Evolutionary conservation across 2,888 invertebrate species (phyloP).

Genomic region (Drosophila multiciliata): DNA sequence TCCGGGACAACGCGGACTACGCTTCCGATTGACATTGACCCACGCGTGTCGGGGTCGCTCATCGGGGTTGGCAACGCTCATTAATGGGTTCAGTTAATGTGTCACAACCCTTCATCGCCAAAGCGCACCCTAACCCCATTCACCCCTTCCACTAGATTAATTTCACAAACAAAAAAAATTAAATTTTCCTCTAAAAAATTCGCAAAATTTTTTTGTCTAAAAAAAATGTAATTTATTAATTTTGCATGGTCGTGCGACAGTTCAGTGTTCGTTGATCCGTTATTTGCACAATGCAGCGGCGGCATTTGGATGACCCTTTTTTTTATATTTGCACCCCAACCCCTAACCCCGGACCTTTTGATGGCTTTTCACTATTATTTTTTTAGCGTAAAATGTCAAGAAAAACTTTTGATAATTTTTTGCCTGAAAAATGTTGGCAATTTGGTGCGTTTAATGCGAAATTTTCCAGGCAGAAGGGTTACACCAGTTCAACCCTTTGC

Average conservation of each 20-base stretch:
- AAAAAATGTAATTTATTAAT: slow-evolving; percentile 71
- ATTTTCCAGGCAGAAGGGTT: slow-evolving; percentile 63
- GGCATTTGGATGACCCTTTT: slow-evolving; percentile 74
- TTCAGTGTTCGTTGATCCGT: slow-evolving; percentile 64
- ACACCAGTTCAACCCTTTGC: slow-evolving; percentile 35
- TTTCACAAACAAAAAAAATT: slow-evolving; percentile 35
- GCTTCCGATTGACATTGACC: slow-evolving; percentile 67
- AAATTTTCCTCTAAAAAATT: slow-evolving; percentile 70
- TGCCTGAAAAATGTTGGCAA: slow-evolving; percentile 36
- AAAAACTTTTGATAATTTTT: slow-evolving; percentile 22
- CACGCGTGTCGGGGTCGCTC: slow-evolving; percentile 63
- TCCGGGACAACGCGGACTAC: slow-evolving; percentile 14
- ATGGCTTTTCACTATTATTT: slow-evolving; percentile 3
- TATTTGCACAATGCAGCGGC: slow-evolving; percentile 73
- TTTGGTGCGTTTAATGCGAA: slow-evolving; percentile 71
- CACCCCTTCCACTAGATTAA: slow-evolving; percentile 55
- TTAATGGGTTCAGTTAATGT: slow-evolving; percentile 83
- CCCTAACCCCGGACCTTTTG: slow-evolving; percentile 47
- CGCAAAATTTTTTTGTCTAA: slow-evolving; percentile 55
- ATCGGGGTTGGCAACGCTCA: slow-evolving; percentile 80
- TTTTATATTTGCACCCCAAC: slow-evolving; percentile 33
- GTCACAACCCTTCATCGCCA: slow-evolving; percentile 79
- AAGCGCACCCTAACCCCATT: slow-evolving; percentile 3
- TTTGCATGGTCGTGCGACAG: slow-evolving; percentile 73
- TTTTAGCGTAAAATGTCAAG: slow-evolving; percentile 42